Evolutionary conservation across 2,797 vertebrate species (phyloP).

Genomic region (Chaetophractus vellerosus): DNA sequence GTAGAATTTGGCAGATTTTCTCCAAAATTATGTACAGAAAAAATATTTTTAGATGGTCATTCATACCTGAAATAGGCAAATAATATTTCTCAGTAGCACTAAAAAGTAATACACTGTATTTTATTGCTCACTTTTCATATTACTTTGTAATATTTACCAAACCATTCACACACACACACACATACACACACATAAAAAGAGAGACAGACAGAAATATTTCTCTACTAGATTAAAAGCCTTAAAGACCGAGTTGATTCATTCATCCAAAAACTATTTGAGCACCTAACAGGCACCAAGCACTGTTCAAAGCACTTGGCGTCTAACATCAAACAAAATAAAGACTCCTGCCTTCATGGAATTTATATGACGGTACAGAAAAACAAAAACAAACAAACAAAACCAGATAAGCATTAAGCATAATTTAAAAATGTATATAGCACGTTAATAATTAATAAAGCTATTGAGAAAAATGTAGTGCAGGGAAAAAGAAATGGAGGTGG

Average conservation of each 20-base stretch:
- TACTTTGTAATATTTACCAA: constrained; percentile 36
- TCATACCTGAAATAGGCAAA: constrained; percentile 52
- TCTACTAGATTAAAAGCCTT: neutral
- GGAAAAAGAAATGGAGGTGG: neutral
- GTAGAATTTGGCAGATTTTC: constrained; percentile 28
- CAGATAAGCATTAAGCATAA: neutral
- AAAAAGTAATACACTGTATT: constrained; percentile 55
- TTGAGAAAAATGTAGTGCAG: neutral
- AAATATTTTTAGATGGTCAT: neutral
- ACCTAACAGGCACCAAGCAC: neutral
- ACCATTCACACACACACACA: neutral
- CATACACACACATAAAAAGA: neutral
- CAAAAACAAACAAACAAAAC: neutral
- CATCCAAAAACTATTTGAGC: neutral
- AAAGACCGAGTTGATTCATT: neutral
- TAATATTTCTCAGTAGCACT: constrained; percentile 43
- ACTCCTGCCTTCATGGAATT: neutral
- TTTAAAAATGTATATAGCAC: neutral
- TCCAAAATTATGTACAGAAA: constrained; percentile 36
- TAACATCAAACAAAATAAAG: constrained; percentile 28
- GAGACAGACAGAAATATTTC: neutral
- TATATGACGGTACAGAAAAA: neutral
- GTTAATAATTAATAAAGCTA: constrained; percentile 8
- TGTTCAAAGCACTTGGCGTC: neutral
- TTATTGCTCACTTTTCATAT: constrained; percentile 55